Percentiles rank a stretch among this genome's conserved stretches.
Evolutionary conservation across 2,113 vertebrate species (phyloP).

Genomic region (Andinoacara biseriatus): DNA sequence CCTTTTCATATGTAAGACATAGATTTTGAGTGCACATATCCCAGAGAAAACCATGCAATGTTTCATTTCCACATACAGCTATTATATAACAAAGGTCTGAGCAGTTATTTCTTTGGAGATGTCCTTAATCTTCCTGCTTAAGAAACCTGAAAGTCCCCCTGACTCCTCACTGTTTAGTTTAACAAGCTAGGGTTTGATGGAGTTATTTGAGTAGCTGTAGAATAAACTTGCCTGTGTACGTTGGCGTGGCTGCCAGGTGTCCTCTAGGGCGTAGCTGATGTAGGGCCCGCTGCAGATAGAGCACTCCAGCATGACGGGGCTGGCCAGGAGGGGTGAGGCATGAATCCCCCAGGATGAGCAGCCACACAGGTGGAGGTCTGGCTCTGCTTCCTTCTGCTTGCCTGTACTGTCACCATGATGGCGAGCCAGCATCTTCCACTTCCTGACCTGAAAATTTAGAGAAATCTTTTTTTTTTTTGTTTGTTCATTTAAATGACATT

Average conservation of each 20-base stretch:
- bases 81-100: neutral
- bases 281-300: slow-evolving; percentile 82
- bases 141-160: neutral
- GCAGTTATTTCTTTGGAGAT: neutral
- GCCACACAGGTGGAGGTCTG: slow-evolving; percentile 66
- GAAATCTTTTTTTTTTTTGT: neutral
- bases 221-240: slow-evolving; percentile 76
- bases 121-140: neutral
- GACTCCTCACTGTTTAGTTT: neutral
- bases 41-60: neutral
- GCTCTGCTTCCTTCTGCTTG: slow-evolving; percentile 76
- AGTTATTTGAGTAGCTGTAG: neutral
- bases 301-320: slow-evolving; percentile 81
- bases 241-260: slow-evolving; percentile 82
- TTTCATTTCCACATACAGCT: neutral
- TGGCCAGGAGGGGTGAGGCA: slow-evolving; percentile 69
- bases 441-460: slow-evolving; percentile 72
- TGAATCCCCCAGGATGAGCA: slow-evolving; percentile 70
- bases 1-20: neutral
- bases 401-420: slow-evolving; percentile 67
- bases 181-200: neutral
- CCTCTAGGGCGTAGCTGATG: slow-evolving; percentile 79
- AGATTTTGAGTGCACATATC: neutral
- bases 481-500: neutral
- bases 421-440: slow-evolving; percentile 81